These are phyloP conservation scores for Gasteruption jaculator DNA, from an alignment of 2,888 invertebrate genomes.

Conservation along the genomic window DNA sequence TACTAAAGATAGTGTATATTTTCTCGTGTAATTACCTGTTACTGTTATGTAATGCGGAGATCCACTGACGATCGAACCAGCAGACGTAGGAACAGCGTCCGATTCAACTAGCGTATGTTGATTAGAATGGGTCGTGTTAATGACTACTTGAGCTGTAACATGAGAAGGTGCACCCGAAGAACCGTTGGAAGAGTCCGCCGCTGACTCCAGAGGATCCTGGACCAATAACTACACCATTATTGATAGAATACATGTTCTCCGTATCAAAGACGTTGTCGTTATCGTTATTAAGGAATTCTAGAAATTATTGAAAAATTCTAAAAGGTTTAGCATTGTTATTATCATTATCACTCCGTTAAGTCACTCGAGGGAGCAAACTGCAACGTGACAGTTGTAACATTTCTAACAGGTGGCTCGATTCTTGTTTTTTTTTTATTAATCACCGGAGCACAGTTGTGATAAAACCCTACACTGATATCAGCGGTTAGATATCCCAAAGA, in stretches of 20 bases:
- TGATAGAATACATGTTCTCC: conserved; percentile 33
- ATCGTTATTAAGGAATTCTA: too few species aligned
- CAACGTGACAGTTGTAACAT: too few species aligned
- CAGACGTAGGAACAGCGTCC: conserved; percentile 54
- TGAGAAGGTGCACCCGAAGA: conserved; percentile 53
- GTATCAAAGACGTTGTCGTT: conserved; percentile 11
- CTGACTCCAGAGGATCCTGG: conserved; percentile 54
- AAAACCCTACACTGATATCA: too few species aligned
- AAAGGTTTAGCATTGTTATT: too few species aligned
- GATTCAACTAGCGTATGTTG: conserved; percentile 53
- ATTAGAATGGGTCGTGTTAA: conserved; percentile 50
- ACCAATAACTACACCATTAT: conserved; percentile 44
- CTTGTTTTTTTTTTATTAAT: too few species aligned
- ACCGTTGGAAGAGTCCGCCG: conserved; percentile 59
- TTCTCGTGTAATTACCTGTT: too few species aligned
- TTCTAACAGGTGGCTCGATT: too few species aligned
- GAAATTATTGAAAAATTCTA: neutral
- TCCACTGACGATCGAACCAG: conserved; percentile 49
- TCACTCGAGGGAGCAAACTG: too few species aligned
- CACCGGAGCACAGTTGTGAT: too few species aligned
- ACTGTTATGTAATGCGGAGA: conserved; percentile 68
- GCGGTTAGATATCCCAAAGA: too few species aligned
- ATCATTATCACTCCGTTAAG: too few species aligned
- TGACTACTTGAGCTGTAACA: conserved; percentile 52
- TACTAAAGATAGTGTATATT: too few species aligned